Evolutionary conservation across 2,888 invertebrate genomes (phyloP), one percentile per base, ranked within the genome.

Genomic region (Ormyrus thymus): DNA sequence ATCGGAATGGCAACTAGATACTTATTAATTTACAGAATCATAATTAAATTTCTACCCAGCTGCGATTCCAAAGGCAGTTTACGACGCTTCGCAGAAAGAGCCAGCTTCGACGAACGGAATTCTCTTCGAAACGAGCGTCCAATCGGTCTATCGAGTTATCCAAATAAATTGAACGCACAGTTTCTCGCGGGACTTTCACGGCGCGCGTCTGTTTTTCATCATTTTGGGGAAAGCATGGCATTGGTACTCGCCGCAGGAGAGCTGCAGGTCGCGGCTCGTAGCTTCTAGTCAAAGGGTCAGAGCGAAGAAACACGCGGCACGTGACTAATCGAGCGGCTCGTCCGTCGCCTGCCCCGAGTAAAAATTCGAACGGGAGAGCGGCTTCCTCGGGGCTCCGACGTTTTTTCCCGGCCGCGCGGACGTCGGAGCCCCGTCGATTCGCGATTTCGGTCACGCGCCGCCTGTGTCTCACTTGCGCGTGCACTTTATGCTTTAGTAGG

Each of bases 401-500:
- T 7, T 7, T 1, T 9, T 7, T 51, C 7, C 1, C 46, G 6
- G 8, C 48, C n/a, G 0, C 53, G 6, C 58, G 2, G 29, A 43
- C 15, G n/a, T 46, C 43, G 10, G 43, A 50, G 29, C 51, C 48
- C 4, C 13, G 53, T 4, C 29, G 8, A 11, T 9, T n/a, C 1
- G 64, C 59, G 10, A 76, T 75, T 80, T 66, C 59, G 51, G 55
- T 80, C 71, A 71, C 71, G 70, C 71, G 77, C 73, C 62, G 74
- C 66, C 48, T 69, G 56, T 56, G 48, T 48, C 76, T 73, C 50
- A 55, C 69, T 75, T 70, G 66, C 64, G 50, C 53, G 51, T 71
- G 69, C 59, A 71, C 59, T 64, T 80, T 76, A 51, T 68, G 72
- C 72, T 80, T 80, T 69, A 76, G 55, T 76, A 80, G 64, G 64